Base-by-base conservation (phyloP, 2,113 vertebrate species). In the Picathartes gymnocephalus region DNA sequence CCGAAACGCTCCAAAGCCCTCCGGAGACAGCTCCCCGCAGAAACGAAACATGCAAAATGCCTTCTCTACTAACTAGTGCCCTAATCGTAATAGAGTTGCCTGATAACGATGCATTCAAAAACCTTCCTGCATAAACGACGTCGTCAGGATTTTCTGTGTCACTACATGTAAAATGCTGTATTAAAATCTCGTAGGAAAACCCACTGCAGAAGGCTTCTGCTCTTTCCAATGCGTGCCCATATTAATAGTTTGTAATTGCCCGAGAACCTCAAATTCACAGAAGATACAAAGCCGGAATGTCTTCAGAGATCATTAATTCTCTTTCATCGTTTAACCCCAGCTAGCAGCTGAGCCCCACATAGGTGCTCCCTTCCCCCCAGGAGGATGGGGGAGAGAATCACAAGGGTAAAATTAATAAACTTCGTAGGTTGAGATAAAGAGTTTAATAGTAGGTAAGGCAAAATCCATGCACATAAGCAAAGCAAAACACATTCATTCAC, bases 121-220 rank as follows among this genome's bases (percentile, higher is more conserved):
- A 3, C 17, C 10, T 19, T 37, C 42, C 37, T 19, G 3, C 1
- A 8, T 11, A 82, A 71, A 7, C 33, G 14, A 2, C 1, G 7
- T 5, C 1, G 3, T 39, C 39, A 81, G 18, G 28, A 74, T 27
- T 25, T 25, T 35, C 16, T 40, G 21, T n/a, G 73, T 47, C 13
- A 2, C 39, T 28, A 6, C 17, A 13, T 21, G 31, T 9, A 48
- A 61, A 6, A 39, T 23, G 10, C 4, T 66, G 30, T 27, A 8
- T 4, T 21, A 4, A 8, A 50, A 42, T 24, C 15, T 8, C 37
- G n/a, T 5, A 45, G 12, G 13, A 72, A 74, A 81, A 56, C 1
- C 4, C 57, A 33, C 0, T 5, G 5, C 18, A 8, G 24, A 78
- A 65, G 28, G 28, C 27, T 58, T 33, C 37, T 45, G 11, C 19